phyloP scores from a whole-genome alignment of 2,113 vertebrate genomes.

The Tonatia bakeri region DNA sequence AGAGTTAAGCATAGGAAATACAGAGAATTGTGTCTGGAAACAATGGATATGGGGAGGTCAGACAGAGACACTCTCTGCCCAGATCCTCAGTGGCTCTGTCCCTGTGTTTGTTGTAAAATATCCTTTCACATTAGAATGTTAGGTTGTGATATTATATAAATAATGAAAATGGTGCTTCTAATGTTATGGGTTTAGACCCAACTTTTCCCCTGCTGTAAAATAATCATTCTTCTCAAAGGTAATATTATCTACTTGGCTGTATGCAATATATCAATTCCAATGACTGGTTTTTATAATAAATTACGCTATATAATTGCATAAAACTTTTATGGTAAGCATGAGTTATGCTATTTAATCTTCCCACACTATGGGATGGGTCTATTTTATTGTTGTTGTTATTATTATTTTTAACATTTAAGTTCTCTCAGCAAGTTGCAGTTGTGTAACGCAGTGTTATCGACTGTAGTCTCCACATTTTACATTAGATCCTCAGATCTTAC shows the following conservation, averaged over 20 bases:
- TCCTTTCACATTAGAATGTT: not conserved
- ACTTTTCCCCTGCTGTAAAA: not conserved
- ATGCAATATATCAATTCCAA: not conserved
- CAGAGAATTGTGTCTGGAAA: not conserved
- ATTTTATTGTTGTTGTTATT: not conserved
- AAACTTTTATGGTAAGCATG: not conserved
- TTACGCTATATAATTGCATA: not conserved
- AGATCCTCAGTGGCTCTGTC: not conserved
- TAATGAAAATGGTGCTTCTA: not conserved
- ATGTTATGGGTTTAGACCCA: not conserved
- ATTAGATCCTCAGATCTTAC: not conserved
- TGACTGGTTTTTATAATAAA: not conserved
- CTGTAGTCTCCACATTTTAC: not conserved
- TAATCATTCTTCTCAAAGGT: not conserved
- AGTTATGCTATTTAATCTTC: not conserved
- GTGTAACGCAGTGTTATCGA: not conserved
- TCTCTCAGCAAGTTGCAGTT: not conserved
- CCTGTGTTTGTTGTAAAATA: constrained; percentile 23
- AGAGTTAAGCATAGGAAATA: not conserved
- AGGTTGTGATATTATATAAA: not conserved
- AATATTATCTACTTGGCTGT: not conserved
- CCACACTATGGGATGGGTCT: not conserved
- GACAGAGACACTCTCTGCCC: not conserved
- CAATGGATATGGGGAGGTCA: not conserved
- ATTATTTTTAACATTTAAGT: not conserved